Percentiles rank a stretch among this genome's conserved stretches.
phyloP scores from a whole-genome alignment of 1,140 invertebrate species.

The Drosophila sp. region DNA sequence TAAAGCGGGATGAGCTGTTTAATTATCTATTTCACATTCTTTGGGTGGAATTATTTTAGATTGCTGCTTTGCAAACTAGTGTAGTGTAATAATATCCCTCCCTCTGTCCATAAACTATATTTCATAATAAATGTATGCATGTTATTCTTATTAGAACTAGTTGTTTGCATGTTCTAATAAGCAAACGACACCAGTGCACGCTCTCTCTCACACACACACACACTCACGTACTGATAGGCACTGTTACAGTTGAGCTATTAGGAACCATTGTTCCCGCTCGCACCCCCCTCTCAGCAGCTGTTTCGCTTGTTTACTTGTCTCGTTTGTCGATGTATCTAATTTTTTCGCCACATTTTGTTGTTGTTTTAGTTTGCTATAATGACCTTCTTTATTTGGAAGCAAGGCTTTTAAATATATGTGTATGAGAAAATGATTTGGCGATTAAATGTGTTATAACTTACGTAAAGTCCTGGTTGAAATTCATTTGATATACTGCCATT shows the following conservation, averaged over 20 bases:
- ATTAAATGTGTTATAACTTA: slow-evolving; percentile 64
- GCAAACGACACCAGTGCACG: slow-evolving; percentile 58
- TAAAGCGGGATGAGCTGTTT: too few relatives aligned
- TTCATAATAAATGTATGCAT: slow-evolving; percentile 72
- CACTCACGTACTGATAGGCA: slow-evolving; percentile 32
- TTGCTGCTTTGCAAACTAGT: slow-evolving; percentile 10
- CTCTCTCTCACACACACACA: slow-evolving; percentile 35
- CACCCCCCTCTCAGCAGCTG: slow-evolving; percentile 48
- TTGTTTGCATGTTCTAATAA: slow-evolving; percentile 81
- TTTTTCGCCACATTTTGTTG: slow-evolving; percentile 47
- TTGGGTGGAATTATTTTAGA: not conserved
- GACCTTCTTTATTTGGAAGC: slow-evolving; percentile 63
- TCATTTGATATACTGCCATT: slow-evolving; percentile 80
- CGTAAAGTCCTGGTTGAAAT: slow-evolving; percentile 84
- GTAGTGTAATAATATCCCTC: slow-evolving; percentile 4
- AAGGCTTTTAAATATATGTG: slow-evolving; percentile 51
- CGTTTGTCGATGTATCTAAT: slow-evolving; percentile 65
- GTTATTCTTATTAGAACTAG: slow-evolving; percentile 71
- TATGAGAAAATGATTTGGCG: not conserved
- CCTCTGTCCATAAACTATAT: slow-evolving; percentile 34
- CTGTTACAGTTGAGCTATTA: slow-evolving; percentile 58
- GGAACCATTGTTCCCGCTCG: slow-evolving; percentile 31
- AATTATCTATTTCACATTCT: not conserved
- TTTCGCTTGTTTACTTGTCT: slow-evolving; percentile 69
- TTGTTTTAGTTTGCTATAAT: slow-evolving; percentile 52